These are phyloP conservation scores for Vultur gryphus DNA, from an alignment of 2,797 vertebrate genomes.

Conservation along the genomic window DNA sequence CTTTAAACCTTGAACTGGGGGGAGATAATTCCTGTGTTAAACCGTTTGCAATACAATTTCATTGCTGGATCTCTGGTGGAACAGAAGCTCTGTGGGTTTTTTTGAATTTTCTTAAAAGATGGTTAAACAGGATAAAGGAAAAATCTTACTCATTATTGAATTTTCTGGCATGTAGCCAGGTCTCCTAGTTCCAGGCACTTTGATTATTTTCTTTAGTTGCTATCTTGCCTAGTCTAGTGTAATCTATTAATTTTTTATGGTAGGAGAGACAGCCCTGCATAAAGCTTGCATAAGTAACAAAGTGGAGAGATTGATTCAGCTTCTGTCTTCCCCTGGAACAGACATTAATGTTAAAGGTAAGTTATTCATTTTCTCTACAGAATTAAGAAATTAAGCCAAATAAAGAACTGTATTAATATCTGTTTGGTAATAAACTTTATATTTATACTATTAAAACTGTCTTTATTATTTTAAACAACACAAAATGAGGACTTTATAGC, in stretches of 20 bases:
- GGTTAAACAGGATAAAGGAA: conserved; percentile 68
- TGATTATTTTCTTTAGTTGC: conserved; percentile 75
- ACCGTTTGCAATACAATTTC: conserved; percentile 67
- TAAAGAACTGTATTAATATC: background rate
- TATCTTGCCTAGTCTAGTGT: conserved; percentile 73
- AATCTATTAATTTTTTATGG: conserved; percentile 82
- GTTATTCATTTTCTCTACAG: conserved; percentile 60
- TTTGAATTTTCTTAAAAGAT: conserved; percentile 52
- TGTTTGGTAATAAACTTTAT: background rate
- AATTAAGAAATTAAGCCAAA: background rate
- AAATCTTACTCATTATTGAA: conserved; percentile 70
- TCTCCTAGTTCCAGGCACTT: conserved; percentile 70
- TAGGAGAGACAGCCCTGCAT: conserved; percentile 95
- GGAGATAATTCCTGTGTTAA: conserved; percentile 73
- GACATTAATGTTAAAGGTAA: conserved; percentile 94
- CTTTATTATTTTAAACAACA: background rate
- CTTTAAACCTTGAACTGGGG: conserved; percentile 75
- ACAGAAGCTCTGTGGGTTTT: conserved; percentile 62
- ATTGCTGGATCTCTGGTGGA: conserved; percentile 68
- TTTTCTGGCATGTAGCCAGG: conserved; percentile 65
- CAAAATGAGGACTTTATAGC: background rate
- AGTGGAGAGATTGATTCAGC: conserved; percentile 86
- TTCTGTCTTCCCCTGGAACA: conserved; percentile 84
- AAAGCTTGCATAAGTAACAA: conserved; percentile 92
- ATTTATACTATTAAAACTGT: background rate